A percentile compares a stretch with the other conserved stretches of the same genome.
Evolutionary conservation across 2,888 invertebrate species (phyloP).

Genomic region (Dynastes maya): DNA sequence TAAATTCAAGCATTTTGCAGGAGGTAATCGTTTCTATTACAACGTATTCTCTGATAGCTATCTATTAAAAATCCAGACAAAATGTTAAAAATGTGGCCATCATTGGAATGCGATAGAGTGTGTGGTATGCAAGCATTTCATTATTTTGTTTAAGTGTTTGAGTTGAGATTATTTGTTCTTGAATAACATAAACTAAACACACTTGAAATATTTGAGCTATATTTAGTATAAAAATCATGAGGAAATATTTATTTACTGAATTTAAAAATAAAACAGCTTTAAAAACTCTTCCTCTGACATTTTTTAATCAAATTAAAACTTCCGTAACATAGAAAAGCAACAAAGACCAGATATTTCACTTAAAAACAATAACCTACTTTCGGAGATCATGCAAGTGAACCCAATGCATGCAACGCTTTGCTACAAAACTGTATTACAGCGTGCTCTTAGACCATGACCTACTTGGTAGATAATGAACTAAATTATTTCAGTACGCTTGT

Average conservation of each 20-base stretch:
- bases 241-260: no score
- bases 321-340: no score
- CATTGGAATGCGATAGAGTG: no score
- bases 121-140: not conserved
- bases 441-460: conserved; percentile 32
- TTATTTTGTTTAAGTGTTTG: not conserved
- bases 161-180: not conserved
- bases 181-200: not conserved
- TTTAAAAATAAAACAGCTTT: no score
- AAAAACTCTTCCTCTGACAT: not conserved
- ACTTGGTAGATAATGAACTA: conserved; percentile 27
- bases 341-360: conserved; percentile 9
- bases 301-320: not conserved
- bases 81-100: no score
- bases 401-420: not conserved
- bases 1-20: no score
- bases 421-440: not conserved
- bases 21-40: no score
- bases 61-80: not conserved
- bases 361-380: conserved; percentile 10
- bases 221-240: no score
- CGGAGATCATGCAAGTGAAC: not conserved
- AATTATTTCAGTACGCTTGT: not conserved
- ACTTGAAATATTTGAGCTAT: no score
- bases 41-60: no score